Evolutionary conservation across 1,140 invertebrate species (phyloP).

Genomic region (Laodelphax striatellus): DNA sequence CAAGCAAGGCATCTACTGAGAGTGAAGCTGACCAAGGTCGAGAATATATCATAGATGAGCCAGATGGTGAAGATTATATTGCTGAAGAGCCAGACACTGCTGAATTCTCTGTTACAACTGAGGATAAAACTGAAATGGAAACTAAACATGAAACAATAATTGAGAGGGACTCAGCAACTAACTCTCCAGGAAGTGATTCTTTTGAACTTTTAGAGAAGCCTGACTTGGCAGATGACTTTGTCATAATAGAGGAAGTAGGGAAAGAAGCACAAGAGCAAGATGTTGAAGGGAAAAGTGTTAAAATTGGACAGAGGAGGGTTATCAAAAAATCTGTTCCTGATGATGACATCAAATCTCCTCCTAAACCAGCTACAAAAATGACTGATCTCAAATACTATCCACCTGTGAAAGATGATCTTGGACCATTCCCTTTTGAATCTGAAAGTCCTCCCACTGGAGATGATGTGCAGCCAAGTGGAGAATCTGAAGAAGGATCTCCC

Average conservation of each 20-base stretch:
- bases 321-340: conserved; percentile 53
- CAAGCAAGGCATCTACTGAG: conserved; percentile 46
- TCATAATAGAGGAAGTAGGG: conserved; percentile 74
- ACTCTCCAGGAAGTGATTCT: conserved; percentile 76
- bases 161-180: conserved; percentile 41
- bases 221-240: conserved; percentile 73
- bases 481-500: conserved; percentile 20
- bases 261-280: conserved; percentile 70
- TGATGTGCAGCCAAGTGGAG: conserved; percentile 19
- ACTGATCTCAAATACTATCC: conserved; percentile 39
- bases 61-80: conserved; percentile 40
- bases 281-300: conserved; percentile 64
- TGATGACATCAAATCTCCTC: conserved; percentile 52
- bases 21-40: conserved; percentile 45
- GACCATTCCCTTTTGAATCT: conserved; percentile 56
- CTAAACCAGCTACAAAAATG: conserved; percentile 40
- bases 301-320: conserved; percentile 39
- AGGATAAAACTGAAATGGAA: conserved; percentile 39
- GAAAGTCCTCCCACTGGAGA: conserved; percentile 50
- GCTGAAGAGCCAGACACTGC: conserved; percentile 35
- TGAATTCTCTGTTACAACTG: conserved; percentile 38
- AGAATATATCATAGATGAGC: conserved; percentile 42
- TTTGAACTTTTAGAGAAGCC: conserved; percentile 81
- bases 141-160: conserved; percentile 24
- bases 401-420: conserved; percentile 34